Evolutionary conservation across 2,797 vertebrate genomes (phyloP), one percentile per base, ranked within the genome.

Genomic region (Melopsittacus undulatus): DNA sequence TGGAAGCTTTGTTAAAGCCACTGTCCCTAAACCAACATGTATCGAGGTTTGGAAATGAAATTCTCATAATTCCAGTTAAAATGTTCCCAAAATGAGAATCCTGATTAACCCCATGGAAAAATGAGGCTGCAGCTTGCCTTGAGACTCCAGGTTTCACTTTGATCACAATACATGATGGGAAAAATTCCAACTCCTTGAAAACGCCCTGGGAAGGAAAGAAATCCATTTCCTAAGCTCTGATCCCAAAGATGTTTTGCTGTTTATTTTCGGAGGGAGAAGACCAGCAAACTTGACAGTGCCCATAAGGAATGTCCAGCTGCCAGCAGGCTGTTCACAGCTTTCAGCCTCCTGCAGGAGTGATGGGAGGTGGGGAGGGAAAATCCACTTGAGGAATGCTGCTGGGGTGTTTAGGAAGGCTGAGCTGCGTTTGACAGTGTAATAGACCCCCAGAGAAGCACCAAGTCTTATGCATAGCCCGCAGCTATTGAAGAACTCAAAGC

Each of bases 291-390:
- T 96, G 95, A 94, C 95, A 94, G 91, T 93, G 91, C 91, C 85
- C 92, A 93, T 81, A 45, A 95, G 94, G 95, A 96, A 96, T 94
- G 91, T 92, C 94, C 92, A 95, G 80, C 77, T 96, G 95, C 94
- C 70, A 64, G 81, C 67, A 46, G 48, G 83, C 56, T 89, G 88
- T 30, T 64, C 56, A 7, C 2, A 1, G 84, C 87, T 91, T 57
- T 79, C 14, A 23, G 87, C 62, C 77, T 85, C 69, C 69, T 5
- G 80, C 76, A 77, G 87, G 62, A 88, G 91, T 1, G 66, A n/a
- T 46, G 92, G 89, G 85, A 94, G 95, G 77, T 0, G 6, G 49
- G 32, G 84, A 90, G 91, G 93, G 80, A 92, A 51, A 82, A 3
- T 57, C 73, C 34, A 0, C 40, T 26, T 26, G 83, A 92, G 95